phyloP scores from a whole-genome alignment of 2,797 vertebrate species.

The Distichodus sexfasciatus region DNA sequence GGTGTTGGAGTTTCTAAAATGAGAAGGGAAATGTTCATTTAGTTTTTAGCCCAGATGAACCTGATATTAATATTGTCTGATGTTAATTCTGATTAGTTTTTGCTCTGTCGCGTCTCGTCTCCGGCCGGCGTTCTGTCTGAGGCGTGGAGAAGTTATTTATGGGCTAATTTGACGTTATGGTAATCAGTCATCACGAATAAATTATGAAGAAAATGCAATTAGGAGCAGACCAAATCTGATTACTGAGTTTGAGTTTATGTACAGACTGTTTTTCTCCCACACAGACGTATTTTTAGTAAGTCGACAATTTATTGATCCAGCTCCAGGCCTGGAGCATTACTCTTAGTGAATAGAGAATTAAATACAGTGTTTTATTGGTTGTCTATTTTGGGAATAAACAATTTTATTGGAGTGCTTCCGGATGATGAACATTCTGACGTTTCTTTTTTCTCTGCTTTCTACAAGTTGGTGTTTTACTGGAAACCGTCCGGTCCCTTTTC shows the following conservation, averaged over 20 bases:
- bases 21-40: too few relatives aligned
- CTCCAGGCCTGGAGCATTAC: background rate
- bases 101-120: background rate
- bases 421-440: too few relatives aligned
- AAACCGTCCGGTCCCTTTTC: too few relatives aligned
- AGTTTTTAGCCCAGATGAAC: background rate
- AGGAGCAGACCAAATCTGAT: background rate
- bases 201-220: background rate
- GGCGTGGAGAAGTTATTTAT: background rate
- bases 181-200: background rate
- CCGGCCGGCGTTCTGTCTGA: background rate
- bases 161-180: background rate
- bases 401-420: too few relatives aligned
- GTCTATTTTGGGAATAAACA: too few relatives aligned
- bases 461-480: too few relatives aligned
- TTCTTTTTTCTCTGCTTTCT: too few relatives aligned
- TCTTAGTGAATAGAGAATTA: too few relatives aligned
- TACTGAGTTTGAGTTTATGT: too few relatives aligned
- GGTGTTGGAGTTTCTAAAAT: too few relatives aligned
- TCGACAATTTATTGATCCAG: background rate
- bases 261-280: background rate
- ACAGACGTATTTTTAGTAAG: background rate
- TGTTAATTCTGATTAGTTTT: background rate
- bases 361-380: too few relatives aligned
- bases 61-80: background rate